Evolutionary conservation across 2,888 invertebrate species (phyloP).

Genomic region (Morpho achilles): DNA sequence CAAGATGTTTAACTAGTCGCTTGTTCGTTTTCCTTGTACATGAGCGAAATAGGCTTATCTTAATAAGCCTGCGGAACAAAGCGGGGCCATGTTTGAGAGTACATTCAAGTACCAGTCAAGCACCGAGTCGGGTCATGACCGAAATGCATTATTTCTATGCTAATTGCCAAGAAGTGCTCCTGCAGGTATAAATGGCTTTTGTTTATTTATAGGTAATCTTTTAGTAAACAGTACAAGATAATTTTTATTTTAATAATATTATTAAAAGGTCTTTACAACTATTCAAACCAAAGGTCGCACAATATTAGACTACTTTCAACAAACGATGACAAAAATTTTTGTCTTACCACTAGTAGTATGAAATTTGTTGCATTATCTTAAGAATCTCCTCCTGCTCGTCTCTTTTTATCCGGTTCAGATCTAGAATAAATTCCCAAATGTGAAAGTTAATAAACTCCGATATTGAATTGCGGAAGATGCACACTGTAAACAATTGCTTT

Average conservation of each 20-base stretch:
- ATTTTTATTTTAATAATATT: neutral
- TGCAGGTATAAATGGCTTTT: neutral
- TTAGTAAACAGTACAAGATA: neutral
- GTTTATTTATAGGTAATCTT: neutral
- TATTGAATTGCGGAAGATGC: no score
- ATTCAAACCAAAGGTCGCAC: no score
- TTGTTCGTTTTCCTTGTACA: slow-evolving; percentile 25
- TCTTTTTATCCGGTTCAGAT: no score
- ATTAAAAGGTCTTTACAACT: no score
- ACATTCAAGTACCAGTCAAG: slow-evolving; percentile 16
- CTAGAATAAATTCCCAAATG: no score
- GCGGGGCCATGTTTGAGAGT: slow-evolving; percentile 16
- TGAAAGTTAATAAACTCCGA: no score
- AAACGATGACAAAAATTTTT: no score
- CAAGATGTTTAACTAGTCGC: slow-evolving; percentile 23
- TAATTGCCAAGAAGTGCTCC: slow-evolving; percentile 12
- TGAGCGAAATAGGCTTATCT: slow-evolving; percentile 27
- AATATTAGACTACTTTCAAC: no score
- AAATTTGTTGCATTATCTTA: no score
- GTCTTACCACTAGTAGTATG: no score
- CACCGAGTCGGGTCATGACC: slow-evolving; percentile 17
- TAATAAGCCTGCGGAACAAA: slow-evolving; percentile 25
- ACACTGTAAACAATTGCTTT: no score
- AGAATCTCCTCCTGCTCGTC: no score
- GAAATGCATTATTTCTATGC: slow-evolving; percentile 12